Conservation (phyloP, 2,113 vertebrate species). For the Narcine bancroftii region DNA sequence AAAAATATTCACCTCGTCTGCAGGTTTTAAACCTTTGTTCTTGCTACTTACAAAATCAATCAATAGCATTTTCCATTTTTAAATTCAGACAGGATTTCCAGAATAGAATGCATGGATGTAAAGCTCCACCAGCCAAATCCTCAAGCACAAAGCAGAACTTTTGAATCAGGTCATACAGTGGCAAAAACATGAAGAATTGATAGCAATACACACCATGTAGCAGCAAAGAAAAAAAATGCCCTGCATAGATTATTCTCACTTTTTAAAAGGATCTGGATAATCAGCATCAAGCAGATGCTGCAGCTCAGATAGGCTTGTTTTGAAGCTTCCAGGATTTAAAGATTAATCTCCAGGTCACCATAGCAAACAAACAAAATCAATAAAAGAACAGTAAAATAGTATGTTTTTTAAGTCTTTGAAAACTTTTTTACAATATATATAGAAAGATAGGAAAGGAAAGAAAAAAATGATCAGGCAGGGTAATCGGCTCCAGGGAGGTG, state of each 20-base stretch:
- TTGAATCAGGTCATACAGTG: not conserved
- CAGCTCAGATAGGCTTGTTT: not conserved
- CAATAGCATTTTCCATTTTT: slow-evolving; percentile 15
- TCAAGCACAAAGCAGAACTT: not conserved
- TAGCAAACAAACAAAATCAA: not conserved
- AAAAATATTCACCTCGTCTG: not conserved
- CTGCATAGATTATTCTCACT: not conserved
- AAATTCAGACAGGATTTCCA: not conserved
- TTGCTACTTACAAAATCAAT: not conserved
- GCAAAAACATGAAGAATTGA: not conserved
- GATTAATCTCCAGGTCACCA: not conserved
- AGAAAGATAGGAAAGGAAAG: not conserved
- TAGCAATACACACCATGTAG: not conserved
- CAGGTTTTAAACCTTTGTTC: slow-evolving; percentile 10
- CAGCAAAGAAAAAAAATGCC: not conserved
- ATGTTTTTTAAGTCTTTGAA: not conserved
- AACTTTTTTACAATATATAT: not conserved
- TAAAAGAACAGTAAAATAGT: too few species aligned
- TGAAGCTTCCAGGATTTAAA: not conserved
- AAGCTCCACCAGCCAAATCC: not conserved
- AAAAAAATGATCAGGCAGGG: not conserved
- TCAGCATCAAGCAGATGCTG: not conserved
- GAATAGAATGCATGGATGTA: not conserved
- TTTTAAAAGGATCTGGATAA: not conserved
- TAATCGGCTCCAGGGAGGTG: not conserved